phyloP scores from a whole-genome alignment of 2,888 invertebrate genomes.

The Chloroclystis v-ata region DNA sequence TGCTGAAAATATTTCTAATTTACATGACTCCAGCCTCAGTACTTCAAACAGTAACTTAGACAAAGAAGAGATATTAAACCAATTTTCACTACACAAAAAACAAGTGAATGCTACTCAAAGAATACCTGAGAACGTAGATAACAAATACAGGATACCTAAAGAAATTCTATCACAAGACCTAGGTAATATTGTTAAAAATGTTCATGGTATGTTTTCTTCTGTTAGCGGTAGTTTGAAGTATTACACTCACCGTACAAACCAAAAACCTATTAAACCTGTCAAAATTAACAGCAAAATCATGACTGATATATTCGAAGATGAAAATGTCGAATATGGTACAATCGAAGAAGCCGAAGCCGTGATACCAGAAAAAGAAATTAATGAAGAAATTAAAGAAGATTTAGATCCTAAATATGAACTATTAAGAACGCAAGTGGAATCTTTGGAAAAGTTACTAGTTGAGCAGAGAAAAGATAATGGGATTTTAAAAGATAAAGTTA shows the following conservation, averaged over 20 bases:
- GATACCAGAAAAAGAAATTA: too few relatives aligned
- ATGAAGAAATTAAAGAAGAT: conserved; percentile 6
- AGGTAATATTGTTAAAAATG: conserved; percentile 70
- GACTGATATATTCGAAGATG: conserved; percentile 68
- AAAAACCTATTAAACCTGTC: conserved; percentile 43
- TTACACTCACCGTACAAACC: conserved; percentile 53
- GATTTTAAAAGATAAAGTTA: conserved; percentile 50
- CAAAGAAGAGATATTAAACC: conserved; percentile 51
- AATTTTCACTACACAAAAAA: conserved; percentile 54
- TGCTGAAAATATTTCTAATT: conserved; percentile 56
- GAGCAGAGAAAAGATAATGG: conserved; percentile 63
- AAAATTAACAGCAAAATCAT: conserved; percentile 63
- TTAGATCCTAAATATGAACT: conserved; percentile 36
- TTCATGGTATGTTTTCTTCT: conserved; percentile 71
- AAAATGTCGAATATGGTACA: conserved; percentile 25
- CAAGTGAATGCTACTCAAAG: conserved; percentile 56
- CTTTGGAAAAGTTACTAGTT: conserved; percentile 53
- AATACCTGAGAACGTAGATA: conserved; percentile 52
- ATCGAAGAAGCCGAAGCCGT: neutral
- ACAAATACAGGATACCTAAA: conserved; percentile 55
- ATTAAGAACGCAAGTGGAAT: conserved; percentile 55
- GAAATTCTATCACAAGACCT: conserved; percentile 64
- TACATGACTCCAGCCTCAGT: conserved; percentile 22
- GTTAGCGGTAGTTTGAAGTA: conserved; percentile 68
- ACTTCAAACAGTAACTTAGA: conserved; percentile 47